A percentile compares a stretch with the other conserved stretches of the same genome.
Conservation (phyloP, 2,888 invertebrate species). For the Parnassius apollo region DNA sequence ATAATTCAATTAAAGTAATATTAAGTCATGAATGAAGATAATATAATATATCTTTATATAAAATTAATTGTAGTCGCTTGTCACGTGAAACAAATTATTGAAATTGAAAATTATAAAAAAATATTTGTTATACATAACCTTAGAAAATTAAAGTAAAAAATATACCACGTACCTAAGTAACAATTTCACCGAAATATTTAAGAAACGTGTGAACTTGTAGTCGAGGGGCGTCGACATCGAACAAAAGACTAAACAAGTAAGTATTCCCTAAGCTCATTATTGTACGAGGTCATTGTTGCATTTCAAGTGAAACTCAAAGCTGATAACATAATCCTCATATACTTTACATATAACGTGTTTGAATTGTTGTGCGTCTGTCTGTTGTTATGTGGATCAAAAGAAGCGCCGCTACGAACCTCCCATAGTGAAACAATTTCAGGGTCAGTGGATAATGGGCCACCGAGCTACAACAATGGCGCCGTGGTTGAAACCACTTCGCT, state of each 20-base stretch:
- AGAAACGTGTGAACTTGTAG: constrained; percentile 11
- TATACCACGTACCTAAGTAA: neutral
- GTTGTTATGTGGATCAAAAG: neutral
- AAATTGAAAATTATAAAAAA: too few relatives aligned
- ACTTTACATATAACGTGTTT: neutral
- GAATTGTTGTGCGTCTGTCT: neutral
- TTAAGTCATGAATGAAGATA: too few relatives aligned
- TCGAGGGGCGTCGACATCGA: neutral
- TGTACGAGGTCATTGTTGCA: constrained; percentile 19
- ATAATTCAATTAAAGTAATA: too few relatives aligned
- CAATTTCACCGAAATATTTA: constrained; percentile 5
- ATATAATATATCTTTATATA: too few relatives aligned
- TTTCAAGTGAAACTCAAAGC: constrained; percentile 8
- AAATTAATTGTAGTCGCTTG: too few relatives aligned
- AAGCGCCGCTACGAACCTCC: neutral
- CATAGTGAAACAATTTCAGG: constrained; percentile 2
- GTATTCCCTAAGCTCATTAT: constrained; percentile 13
- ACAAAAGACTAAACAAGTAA: neutral
- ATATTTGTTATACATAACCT: too few relatives aligned
- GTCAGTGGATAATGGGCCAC: constrained; percentile 7
- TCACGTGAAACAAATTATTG: too few relatives aligned
- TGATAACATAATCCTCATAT: constrained; percentile 10
- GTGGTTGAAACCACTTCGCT: neutral
- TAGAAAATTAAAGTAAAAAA: neutral
- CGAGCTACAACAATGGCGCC: constrained; percentile 1